Conservation (phyloP, 1,140 invertebrate genomes). For the Pachyrhynchus sulphureomaculatus region DNA sequence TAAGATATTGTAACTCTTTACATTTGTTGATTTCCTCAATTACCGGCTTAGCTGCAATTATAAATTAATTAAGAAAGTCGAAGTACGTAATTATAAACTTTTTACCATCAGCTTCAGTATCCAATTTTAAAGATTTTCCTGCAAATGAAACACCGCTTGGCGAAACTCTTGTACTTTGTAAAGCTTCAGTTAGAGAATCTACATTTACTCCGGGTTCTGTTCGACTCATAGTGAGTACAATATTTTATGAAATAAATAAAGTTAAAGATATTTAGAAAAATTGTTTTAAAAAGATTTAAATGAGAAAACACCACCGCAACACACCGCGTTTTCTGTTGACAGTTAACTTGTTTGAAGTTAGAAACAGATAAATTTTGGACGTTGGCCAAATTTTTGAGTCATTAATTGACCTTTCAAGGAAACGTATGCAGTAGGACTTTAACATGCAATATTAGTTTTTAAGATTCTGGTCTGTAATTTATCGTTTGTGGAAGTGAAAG, state of each 20-base stretch:
- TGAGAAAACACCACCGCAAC: no score
- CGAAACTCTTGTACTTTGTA: conserved; percentile 40
- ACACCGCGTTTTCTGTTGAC: no score
- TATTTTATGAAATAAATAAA: no score
- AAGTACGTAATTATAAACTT: conserved; percentile 20
- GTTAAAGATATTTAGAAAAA: no score
- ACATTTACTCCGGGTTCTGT: conserved; percentile 21
- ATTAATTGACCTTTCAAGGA: no score
- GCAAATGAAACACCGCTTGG: conserved; percentile 62
- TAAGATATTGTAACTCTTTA: conserved; percentile 66
- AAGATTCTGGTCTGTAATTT: no score
- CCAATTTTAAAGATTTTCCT: conserved; percentile 65
- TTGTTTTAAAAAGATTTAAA: no score
- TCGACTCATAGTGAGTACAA: no score
- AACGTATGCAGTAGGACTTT: no score
- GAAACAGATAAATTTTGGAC: neutral
- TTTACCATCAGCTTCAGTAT: conserved; percentile 67
- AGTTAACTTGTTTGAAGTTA: no score
- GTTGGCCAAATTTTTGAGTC: conserved; percentile 61
- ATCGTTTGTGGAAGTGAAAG: no score
- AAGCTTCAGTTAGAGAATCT: conserved; percentile 38
- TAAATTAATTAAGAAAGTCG: conserved; percentile 9
- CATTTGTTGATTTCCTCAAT: conserved; percentile 65
- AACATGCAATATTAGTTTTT: no score
- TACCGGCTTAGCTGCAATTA: conserved; percentile 62